Conservation (phyloP, 2,888 invertebrate species). For the Stictocephala bisonia region DNA sequence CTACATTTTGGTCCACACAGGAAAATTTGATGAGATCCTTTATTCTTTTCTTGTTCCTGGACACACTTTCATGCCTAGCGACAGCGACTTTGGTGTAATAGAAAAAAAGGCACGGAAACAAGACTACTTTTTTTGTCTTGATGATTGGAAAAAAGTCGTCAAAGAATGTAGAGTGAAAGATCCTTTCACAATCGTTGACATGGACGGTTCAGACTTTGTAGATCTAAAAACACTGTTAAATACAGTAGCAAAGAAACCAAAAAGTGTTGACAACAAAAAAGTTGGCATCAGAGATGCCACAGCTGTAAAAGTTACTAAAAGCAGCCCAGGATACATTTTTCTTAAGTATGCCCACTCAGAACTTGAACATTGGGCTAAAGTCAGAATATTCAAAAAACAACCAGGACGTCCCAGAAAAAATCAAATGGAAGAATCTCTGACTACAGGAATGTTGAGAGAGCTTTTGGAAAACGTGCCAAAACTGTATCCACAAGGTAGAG, state of each 20-base stretch:
- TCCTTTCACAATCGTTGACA: constrained; percentile 34
- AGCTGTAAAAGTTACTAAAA: constrained; percentile 8
- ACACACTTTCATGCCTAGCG: constrained; percentile 36
- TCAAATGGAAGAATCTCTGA: constrained; percentile 20
- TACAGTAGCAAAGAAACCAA: constrained; percentile 12
- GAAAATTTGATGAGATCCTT: constrained; percentile 22
- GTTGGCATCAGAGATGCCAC: constrained; percentile 11
- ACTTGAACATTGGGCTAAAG: constrained; percentile 21
- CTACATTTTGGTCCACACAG: constrained; percentile 39
- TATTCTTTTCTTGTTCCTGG: constrained; percentile 42
- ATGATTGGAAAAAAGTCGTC: constrained; percentile 24
- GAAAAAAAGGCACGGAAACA: constrained; percentile 8
- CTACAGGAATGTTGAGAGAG: constrained; percentile 21
- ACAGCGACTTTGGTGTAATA: constrained; percentile 22
- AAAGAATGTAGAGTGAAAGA: background rate
- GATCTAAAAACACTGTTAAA: constrained; percentile 30
- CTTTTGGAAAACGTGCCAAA: constrained; percentile 13
- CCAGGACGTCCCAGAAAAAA: constrained; percentile 20
- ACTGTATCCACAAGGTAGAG: constrained; percentile 31
- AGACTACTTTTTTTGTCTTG: constrained; percentile 25
- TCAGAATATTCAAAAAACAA: constrained; percentile 21
- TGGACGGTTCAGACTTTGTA: constrained; percentile 31
- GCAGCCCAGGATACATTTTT: constrained; percentile 25
- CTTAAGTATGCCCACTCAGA: constrained; percentile 16
- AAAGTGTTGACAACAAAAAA: constrained; percentile 27